A percentile compares a stretch with the other conserved stretches of the same genome.
phyloP scores from a whole-genome alignment of 2,797 vertebrate species.

The Diceros bicornis region DNA sequence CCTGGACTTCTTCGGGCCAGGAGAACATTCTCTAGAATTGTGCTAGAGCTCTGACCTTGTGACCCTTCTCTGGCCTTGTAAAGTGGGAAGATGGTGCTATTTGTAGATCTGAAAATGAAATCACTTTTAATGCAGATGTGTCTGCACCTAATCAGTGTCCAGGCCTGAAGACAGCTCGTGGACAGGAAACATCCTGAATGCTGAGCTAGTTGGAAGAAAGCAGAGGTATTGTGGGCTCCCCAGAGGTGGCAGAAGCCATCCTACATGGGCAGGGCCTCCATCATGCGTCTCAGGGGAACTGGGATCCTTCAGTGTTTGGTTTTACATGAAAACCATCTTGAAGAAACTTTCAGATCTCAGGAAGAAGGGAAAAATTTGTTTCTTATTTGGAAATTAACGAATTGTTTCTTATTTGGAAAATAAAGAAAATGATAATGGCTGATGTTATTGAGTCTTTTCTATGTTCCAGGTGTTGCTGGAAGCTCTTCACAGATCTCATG shows the following conservation, averaged over 20 bases:
- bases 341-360: neutral
- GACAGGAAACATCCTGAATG: neutral
- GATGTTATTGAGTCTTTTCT: neutral
- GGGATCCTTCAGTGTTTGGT: neutral
- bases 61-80: neutral
- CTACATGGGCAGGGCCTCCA: too few species aligned
- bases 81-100: neutral
- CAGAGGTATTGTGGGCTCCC: neutral
- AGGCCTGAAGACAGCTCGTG: neutral
- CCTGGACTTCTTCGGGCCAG: neutral
- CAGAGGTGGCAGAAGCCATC: neutral
- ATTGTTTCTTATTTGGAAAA: slow-evolving; percentile 47
- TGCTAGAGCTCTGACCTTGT: neutral
- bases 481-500: neutral
- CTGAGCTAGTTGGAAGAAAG: neutral
- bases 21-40: neutral
- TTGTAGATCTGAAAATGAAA: neutral
- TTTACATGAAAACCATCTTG: slow-evolving; percentile 1
- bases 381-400: slow-evolving; percentile 52
- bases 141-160: neutral
- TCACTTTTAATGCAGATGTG: neutral
- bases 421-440: neutral
- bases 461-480: neutral
- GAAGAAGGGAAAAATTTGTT: neutral
- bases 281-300: neutral